Base-by-base conservation (phyloP, 1,140 invertebrate genomes). In the Eurosta solidaginis region DNA sequence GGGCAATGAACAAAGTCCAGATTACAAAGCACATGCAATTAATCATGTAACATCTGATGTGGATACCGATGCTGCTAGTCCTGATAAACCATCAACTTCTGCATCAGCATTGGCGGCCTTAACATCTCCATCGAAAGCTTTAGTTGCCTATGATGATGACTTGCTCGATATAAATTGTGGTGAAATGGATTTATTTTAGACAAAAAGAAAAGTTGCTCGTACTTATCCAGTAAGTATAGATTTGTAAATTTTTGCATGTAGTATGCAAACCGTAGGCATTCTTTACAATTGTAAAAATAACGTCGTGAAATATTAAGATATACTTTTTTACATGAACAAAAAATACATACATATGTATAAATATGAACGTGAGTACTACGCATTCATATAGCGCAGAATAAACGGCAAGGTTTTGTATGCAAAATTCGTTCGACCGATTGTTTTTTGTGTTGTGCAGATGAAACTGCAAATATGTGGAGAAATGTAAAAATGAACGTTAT, bases 141-240 rank as follows among this genome's bases (percentile, higher is more conserved):
- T 83, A 77, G 59, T 68, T 17, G 33, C 33, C 78, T 92, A 92
- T 78, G 91, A 92, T 77, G 92, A 93, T 50, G 92, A 94, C 85
- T 92, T 92, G 88, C 89, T 94, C 33, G 92, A 94, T 85, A 89
- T 94, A 40, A 92, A 90, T 84, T 90, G 90, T 79, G 91, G 91
- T 82, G 92, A 94, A 54, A 94, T 94, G 93, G 93, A 94, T 87
- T 84, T 94, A 73, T 93, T 94, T 88, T 92, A 88, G 90, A 84
- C 78, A 40, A 40, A 76, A 17, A 6, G 20, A 3, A 2, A 3
- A 22, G 40, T 7, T 40, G 36, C 40, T 9, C 5, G n/a, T 0
- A 17, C 2, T 7, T 40, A n/a, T 20, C 36, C 33, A 14, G 59
- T 7, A 1, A 20, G n/a, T 20, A n/a, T n/a, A n/a, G 25, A 25